Percentiles rank a stretch among this genome's conserved stretches.
phyloP scores from a whole-genome alignment of 2,113 vertebrate genomes.

The Chaenocephalus aceratus region DNA sequence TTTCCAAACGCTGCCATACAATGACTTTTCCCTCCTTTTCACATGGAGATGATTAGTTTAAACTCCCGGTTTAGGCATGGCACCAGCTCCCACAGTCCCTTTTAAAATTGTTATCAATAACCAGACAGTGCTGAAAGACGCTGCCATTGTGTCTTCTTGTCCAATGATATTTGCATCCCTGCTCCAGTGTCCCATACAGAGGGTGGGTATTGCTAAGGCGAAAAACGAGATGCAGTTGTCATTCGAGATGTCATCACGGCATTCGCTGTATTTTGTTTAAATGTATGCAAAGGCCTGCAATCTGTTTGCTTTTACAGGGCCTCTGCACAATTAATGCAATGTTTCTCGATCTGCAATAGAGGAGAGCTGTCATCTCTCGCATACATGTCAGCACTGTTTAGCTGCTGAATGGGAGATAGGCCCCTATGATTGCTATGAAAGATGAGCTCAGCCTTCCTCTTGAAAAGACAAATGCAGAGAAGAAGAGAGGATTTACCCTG shows the following conservation, averaged over 20 bases:
- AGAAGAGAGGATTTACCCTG: constrained; percentile 56
- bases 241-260: constrained; percentile 61
- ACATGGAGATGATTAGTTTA: constrained; percentile 31
- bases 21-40: constrained; percentile 45
- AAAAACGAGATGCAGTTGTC: constrained; percentile 41
- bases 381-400: constrained; percentile 57
- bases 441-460: constrained; percentile 71
- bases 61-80: constrained; percentile 28
- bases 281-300: constrained; percentile 58
- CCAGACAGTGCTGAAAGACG: constrained; percentile 77
- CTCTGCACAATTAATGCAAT: constrained; percentile 63
- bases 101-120: constrained; percentile 57
- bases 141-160: constrained; percentile 61
- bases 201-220: constrained; percentile 19
- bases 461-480: constrained; percentile 70
- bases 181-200: constrained; percentile 21
- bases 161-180: constrained; percentile 52
- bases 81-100: constrained; percentile 33
- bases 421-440: constrained; percentile 75
- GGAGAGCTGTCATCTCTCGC: constrained; percentile 64
- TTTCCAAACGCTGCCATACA: constrained; percentile 47
- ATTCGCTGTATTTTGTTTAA: constrained; percentile 36
- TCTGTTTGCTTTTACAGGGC: constrained; percentile 49
- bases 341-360: constrained; percentile 55
- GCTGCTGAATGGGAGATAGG: constrained; percentile 69